Conservation (phyloP, 2,113 vertebrate genomes). For the Nipponia nippon region DNA sequence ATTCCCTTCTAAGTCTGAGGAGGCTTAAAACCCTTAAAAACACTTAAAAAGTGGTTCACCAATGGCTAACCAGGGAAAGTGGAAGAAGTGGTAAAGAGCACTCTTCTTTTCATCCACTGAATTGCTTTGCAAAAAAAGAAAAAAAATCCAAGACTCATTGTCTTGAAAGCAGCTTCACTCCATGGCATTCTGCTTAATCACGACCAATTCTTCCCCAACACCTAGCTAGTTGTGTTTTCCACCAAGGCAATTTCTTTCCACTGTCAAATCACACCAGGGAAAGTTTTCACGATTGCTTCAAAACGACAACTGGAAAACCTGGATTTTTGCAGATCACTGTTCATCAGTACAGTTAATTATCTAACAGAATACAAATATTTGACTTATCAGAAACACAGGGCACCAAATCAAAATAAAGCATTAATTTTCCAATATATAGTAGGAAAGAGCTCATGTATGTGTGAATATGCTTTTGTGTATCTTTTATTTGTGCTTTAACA, state of each 20-base stretch:
- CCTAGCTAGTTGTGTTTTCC: background rate
- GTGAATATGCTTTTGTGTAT: background rate
- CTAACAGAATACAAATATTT: background rate
- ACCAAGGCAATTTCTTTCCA: background rate
- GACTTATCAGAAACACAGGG: background rate
- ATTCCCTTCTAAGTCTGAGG: background rate
- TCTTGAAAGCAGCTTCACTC: background rate
- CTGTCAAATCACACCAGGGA: background rate
- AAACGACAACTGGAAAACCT: background rate
- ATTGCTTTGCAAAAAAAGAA: background rate
- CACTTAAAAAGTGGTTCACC: background rate
- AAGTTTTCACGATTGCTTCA: background rate
- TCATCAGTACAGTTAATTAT: background rate
- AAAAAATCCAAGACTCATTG: background rate
- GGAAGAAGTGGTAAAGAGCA: background rate
- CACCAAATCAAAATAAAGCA: background rate
- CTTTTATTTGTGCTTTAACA: background rate
- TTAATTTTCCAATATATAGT: background rate
- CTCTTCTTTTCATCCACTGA: background rate
- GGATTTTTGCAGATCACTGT: background rate
- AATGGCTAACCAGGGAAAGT: background rate
- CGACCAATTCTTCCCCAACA: background rate
- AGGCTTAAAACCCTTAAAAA: background rate
- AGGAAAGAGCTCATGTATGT: background rate
- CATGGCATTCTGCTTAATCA: background rate